Evolutionary conservation across 2,113 vertebrate genomes (phyloP), one percentile per base, ranked within the genome.

Genomic region (Shinisaurus crocodilurus): DNA sequence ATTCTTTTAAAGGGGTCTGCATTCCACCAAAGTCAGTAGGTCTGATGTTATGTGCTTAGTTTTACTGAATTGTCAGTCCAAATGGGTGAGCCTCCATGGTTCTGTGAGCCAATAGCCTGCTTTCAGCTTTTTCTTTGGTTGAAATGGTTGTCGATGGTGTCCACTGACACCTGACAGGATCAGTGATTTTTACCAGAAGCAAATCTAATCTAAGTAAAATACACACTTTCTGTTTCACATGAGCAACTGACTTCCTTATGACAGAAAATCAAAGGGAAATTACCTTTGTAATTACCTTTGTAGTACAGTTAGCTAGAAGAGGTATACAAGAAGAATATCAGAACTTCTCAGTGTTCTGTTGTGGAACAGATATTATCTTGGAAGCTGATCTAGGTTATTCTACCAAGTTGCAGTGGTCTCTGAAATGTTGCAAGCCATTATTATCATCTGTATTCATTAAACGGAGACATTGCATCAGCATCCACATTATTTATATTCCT

Each of bases 401-500:
- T 69, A 40, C 29, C 34, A 86, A 13, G 43, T 87, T 87, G 15
- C 72, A 82, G n/a, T 82, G 60, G 5, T 69, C n/a, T 18, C 86
- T 90, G 79, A 37, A 50, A 90, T 82, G 40, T 81, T 34, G 20
- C 70, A 43, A 54, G 79, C 80, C 87, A 3, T 89, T 91, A 57
- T 67, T 60, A 37, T 37, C 50, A 76, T 37, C 10, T 15, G 43
- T 85, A 37, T 54, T 27, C 69, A 87, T 82, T 91, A 94, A 85
- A 85, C 8, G 16, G 43, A 84, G 76, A 8, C 79, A 77, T 85
- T 77, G 16, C 37, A 74, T 1, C 37, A 67, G n/a, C 67, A 45
- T 50, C 40, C 43, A 45, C 12, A 91, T 82, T 83, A 91, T 91
- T 91, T 90, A 40, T n/a, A 12, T 80, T 89, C 80, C n/a, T 72